Evolutionary conservation across 2,113 vertebrate genomes (phyloP).

Genomic region (Pyrgilauda ruficollis): DNA sequence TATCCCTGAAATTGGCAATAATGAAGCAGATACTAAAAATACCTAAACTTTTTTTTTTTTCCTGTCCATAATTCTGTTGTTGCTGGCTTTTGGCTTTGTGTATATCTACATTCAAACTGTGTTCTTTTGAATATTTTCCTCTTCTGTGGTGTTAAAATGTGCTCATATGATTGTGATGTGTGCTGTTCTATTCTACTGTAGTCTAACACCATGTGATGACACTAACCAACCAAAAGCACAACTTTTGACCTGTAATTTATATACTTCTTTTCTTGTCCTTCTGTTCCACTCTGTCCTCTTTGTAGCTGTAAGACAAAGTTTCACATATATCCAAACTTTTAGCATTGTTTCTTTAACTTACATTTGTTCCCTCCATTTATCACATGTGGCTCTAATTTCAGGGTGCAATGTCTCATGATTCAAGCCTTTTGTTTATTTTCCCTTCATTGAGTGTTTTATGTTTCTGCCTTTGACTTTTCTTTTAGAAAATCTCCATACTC

Average conservation of each 20-base stretch:
- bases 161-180: not conserved
- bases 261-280: not conserved
- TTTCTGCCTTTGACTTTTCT: slow-evolving; percentile 48
- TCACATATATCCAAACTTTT: not conserved
- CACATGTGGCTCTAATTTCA: slow-evolving; percentile 63
- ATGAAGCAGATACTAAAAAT: slow-evolving; percentile 46
- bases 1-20: not conserved
- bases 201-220: not conserved
- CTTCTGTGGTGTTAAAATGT: not conserved
- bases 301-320: not conserved
- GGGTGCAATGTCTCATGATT: slow-evolving; percentile 29
- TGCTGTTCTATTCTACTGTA: not conserved
- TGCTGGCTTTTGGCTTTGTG: not conserved
- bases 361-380: slow-evolving; percentile 24
- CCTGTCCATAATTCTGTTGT: slow-evolving; percentile 8
- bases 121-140: not conserved
- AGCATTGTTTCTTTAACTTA: slow-evolving; percentile 6
- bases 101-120: not conserved
- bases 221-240: not conserved
- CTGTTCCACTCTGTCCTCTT: not conserved
- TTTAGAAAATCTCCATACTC: slow-evolving; percentile 19
- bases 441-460: slow-evolving; percentile 8
- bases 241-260: not conserved
- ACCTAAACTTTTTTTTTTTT: slow-evolving; percentile 15
- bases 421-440: slow-evolving; percentile 56